Evolutionary conservation across 2,113 vertebrate genomes (phyloP).

Genomic region (Sakesphorus luctuosus): DNA sequence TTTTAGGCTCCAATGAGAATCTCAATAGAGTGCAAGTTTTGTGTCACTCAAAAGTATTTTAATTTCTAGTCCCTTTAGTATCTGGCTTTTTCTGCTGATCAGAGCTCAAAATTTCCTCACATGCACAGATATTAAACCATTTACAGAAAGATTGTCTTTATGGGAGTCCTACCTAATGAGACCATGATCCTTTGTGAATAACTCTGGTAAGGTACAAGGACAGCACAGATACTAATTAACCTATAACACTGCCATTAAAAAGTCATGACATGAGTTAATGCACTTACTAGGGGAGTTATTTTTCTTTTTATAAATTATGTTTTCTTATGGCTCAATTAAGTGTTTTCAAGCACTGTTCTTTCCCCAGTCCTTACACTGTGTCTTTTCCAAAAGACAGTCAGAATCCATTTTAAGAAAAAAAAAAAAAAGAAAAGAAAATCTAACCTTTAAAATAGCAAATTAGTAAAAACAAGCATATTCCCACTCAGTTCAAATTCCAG

Average conservation of each 20-base stretch:
- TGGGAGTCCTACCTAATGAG: slow-evolving; percentile 6
- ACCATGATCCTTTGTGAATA: not conserved
- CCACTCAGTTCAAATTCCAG: not conserved
- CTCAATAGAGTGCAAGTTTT: not conserved
- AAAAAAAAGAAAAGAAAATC: not conserved
- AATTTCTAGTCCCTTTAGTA: not conserved
- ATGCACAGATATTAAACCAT: not conserved
- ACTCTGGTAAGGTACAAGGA: slow-evolving; percentile 1
- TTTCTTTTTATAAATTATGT: slow-evolving; percentile 11
- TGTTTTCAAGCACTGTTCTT: not conserved
- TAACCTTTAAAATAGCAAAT: not conserved
- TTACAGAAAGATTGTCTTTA: not conserved
- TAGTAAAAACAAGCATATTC: not conserved
- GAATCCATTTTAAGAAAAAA: not conserved
- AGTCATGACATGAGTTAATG: slow-evolving; percentile 26
- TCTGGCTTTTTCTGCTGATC: not conserved
- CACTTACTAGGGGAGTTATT: not conserved
- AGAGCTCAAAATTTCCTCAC: not conserved
- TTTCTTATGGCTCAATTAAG: not conserved
- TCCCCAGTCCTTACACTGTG: not conserved
- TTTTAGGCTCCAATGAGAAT: not conserved
- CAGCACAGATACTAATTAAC: slow-evolving; percentile 25
- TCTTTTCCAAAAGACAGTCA: not conserved
- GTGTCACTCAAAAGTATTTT: not conserved
- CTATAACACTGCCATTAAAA: slow-evolving; percentile 29